Conservation (phyloP, 64 coral and sea anemone species). For the Pocillopora verrucosa region DNA sequence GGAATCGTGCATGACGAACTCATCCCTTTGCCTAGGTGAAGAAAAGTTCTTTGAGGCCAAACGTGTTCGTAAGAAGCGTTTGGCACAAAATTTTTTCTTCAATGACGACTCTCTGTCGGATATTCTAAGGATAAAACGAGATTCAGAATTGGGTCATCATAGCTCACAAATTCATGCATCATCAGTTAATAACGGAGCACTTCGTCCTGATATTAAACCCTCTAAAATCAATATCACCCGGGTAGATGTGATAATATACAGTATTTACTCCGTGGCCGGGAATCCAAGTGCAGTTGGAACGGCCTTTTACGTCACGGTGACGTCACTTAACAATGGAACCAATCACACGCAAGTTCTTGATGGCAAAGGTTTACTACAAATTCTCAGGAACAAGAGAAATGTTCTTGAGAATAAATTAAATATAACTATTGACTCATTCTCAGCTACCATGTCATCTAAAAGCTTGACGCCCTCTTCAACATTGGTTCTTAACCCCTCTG, state of each 20-base stretch:
- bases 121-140: slow-evolving; percentile 18
- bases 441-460: slow-evolving; percentile 9
- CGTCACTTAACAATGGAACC: slow-evolving; percentile 32
- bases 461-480: neutral
- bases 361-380: slow-evolving; percentile 39
- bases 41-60: neutral
- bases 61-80: slow-evolving; percentile 28
- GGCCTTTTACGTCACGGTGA: slow-evolving; percentile 60
- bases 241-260: slow-evolving; percentile 66
- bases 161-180: neutral
- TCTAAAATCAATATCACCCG: neutral
- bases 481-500: slow-evolving; percentile 27
- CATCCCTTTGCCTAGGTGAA: slow-evolving; percentile 10
- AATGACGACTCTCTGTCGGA: slow-evolving; percentile 19
- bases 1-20: slow-evolving; percentile 1
- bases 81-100: neutral
- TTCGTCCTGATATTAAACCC: slow-evolving; percentile 1
- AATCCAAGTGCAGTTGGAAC: slow-evolving; percentile 36
- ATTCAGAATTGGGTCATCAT: neutral
- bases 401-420: slow-evolving; percentile 61
- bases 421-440: slow-evolving; percentile 64
- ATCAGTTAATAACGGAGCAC: slow-evolving; percentile 1
- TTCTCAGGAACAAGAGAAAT: slow-evolving; percentile 55
- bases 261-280: slow-evolving; percentile 36
- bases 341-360: slow-evolving; percentile 61